These are phyloP conservation scores for Falco biarmicus DNA, from an alignment of 2,797 vertebrate genomes.

Conservation along the genomic window DNA sequence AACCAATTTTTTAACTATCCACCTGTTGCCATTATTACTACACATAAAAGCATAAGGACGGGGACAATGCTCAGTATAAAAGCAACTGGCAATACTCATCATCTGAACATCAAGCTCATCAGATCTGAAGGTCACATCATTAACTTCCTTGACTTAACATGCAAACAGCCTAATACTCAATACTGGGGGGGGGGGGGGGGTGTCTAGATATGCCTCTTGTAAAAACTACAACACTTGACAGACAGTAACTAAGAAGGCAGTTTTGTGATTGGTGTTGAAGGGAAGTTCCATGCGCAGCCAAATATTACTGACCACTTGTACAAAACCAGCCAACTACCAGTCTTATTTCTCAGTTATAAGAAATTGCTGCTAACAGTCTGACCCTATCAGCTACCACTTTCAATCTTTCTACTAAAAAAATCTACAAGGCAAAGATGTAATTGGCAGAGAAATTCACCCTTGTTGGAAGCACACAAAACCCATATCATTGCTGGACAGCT, in stretches of 20 bases:
- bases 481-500: not conserved
- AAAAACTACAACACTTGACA: not conserved
- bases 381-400: not conserved
- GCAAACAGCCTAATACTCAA: not conserved
- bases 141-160: not conserved
- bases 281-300: not conserved
- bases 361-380: not conserved
- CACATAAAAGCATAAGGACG: not conserved
- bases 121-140: not conserved
- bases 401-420: not conserved
- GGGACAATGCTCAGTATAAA: not conserved
- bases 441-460: not conserved
- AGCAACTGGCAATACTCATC: not conserved
- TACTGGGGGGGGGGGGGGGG: fast-evolving
- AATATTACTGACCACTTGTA: not conserved
- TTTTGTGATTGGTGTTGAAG: not conserved
- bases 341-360: not conserved
- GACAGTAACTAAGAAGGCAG: not conserved
- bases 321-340: not conserved
- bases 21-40: not conserved
- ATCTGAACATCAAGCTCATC: not conserved
- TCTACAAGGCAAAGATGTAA: not conserved
- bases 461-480: not conserved
- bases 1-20: not conserved
- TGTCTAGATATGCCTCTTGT: not conserved